Evolutionary conservation across 2,888 invertebrate genomes (phyloP), one percentile per base, ranked within the genome.

Genomic region (Plebejus melissa): DNA sequence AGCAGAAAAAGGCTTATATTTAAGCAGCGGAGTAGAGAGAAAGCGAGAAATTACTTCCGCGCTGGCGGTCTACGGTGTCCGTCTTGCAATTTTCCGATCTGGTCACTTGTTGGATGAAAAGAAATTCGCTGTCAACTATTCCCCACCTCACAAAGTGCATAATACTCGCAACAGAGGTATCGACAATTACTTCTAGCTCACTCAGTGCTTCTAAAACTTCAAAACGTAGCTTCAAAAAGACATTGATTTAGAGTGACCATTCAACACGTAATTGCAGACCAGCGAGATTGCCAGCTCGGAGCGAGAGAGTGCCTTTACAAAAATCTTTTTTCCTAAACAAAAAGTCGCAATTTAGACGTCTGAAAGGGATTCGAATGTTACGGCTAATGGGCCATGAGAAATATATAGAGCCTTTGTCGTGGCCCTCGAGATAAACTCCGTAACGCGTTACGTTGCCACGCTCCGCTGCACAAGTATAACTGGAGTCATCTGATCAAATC

Each of bases 251-350:
- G 81, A 85, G 81, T 77, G 77, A 74, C 83, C 81, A 86, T 85
- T 86, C 82, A 83, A 78, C 79, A 80, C 80, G 84, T 87, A 86
- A 87, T 86, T 84, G 87, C 84, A 85, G 83, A 82, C 80, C 74
- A 78, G 79, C 77, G 77, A 80, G 81, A 82, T 79, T 78, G 76
- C 79, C 76, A 75, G 79, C 81, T 76, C 57, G 69, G 77, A 79
- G 81, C 82, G 81, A 80, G 81, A 84, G 83, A 85, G 83, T 83
- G 83, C 79, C 84, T 83, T 84, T 83, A 78, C 78, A 77, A 78
- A 78, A 79, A 77, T 75, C 70, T 77, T 78, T 78, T 79, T 77
- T 74, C 75, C 77, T 78, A 78, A 79, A 79, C 80, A 79, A 78
- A 80, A 80, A 78, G 76, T 72, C 74, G 76, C 77, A 76, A 77